Conservation (phyloP, 2,888 invertebrate genomes). For the Barypeithes pellucidus region DNA sequence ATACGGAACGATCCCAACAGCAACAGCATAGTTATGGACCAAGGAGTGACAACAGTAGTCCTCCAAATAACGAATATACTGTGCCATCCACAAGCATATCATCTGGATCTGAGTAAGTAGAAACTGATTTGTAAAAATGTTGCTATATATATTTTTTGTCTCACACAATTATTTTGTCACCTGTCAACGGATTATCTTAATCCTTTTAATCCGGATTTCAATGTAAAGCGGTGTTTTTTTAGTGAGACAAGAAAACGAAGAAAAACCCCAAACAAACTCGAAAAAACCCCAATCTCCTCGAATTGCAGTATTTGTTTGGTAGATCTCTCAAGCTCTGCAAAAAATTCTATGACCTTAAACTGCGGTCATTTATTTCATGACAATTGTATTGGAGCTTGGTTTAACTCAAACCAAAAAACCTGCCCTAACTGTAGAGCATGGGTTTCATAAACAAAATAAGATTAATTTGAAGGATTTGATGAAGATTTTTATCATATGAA, state of each 20-base stretch:
- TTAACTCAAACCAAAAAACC: neutral
- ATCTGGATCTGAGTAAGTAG: slow-evolving; percentile 13
- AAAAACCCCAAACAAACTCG: neutral
- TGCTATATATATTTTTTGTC: neutral
- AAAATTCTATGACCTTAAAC: neutral
- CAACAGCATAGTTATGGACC: slow-evolving; percentile 15
- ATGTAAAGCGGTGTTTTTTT: too few relatives aligned
- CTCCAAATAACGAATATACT: neutral
- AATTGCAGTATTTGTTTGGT: slow-evolving; percentile 26
- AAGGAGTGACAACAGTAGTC: neutral
- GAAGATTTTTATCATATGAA: neutral
- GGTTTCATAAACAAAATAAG: neutral
- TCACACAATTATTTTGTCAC: neutral
- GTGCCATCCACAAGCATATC: neutral
- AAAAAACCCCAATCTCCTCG: neutral
- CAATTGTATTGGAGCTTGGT: slow-evolving; percentile 22
- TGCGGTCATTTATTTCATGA: slow-evolving; percentile 31
- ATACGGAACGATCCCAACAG: slow-evolving; percentile 2
- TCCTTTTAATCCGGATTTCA: neutral
- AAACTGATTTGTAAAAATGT: neutral
- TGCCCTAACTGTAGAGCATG: slow-evolving; percentile 28
- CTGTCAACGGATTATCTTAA: neutral
- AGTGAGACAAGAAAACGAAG: neutral
- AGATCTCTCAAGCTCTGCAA: neutral
- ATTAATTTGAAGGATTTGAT: neutral